Conservation (phyloP, 2,888 invertebrate species). For the Patella depressa region DNA sequence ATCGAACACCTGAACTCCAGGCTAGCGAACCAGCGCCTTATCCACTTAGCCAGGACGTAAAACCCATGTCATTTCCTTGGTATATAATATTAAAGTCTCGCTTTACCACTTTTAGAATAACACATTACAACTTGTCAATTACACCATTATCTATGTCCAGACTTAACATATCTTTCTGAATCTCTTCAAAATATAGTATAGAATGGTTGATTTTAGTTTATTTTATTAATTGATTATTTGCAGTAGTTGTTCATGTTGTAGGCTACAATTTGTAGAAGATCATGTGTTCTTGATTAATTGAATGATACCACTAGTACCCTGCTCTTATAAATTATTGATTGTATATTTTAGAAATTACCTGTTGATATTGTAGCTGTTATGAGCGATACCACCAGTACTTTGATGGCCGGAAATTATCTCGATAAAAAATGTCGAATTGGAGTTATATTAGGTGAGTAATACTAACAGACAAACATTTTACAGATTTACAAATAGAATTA, state of each 20-base stretch:
- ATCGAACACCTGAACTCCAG: no score
- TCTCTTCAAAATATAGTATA: no score
- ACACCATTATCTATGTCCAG: no score
- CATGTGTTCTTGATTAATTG: no score
- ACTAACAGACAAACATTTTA: not conserved
- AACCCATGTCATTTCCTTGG: not conserved
- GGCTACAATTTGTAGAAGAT: no score
- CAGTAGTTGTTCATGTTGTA: no score
- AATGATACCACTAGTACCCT: no score
- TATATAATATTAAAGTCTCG: not conserved
- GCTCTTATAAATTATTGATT: not conserved
- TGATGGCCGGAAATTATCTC: slow-evolving; percentile 80
- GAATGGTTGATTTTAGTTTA: no score
- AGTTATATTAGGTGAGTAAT: slow-evolving; percentile 76
- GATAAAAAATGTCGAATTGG: slow-evolving; percentile 80
- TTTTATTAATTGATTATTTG: no score
- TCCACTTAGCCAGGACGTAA: not conserved
- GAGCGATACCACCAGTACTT: slow-evolving; percentile 81
- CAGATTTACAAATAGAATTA: no score
- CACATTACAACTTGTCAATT: not conserved
- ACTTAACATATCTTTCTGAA: no score
- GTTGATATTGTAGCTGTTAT: slow-evolving; percentile 82
- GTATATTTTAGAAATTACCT: slow-evolving; percentile 69
- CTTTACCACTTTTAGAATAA: not conserved
- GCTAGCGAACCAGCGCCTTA: no score